These are phyloP conservation scores for Xestia ashworthii DNA, from an alignment of 2,888 invertebrate species.

Conservation along the genomic window DNA sequence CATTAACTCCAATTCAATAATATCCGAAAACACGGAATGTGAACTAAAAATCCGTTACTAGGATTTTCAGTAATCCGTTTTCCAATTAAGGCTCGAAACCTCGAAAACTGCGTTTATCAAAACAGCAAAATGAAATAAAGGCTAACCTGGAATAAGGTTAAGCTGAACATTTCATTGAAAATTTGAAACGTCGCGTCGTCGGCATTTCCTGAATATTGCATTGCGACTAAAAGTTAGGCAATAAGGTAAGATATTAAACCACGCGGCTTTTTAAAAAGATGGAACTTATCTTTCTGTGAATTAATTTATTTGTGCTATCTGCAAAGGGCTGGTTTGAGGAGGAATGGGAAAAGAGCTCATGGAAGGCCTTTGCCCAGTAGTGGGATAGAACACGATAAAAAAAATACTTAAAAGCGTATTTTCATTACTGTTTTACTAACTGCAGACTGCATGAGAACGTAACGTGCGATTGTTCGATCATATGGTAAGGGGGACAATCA, in stretches of 20 bases:
- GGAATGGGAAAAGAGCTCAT: no score
- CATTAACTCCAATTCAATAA: constrained; percentile 4
- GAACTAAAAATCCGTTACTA: constrained; percentile 31
- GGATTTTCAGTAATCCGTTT: constrained; percentile 55
- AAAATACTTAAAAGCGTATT: neutral
- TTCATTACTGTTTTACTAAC: neutral
- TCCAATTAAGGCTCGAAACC: constrained; percentile 50
- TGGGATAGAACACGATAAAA: neutral
- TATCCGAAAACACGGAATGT: neutral
- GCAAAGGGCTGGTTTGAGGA: neutral
- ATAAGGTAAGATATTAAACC: constrained; percentile 40
- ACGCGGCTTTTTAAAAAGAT: neutral
- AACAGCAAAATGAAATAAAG: constrained; percentile 37
- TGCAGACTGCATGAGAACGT: neutral
- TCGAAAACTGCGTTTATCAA: constrained; percentile 35
- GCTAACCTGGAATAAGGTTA: constrained; percentile 3
- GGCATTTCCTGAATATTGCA: constrained; percentile 27
- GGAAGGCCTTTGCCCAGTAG: neutral
- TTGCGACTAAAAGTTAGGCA: constrained; percentile 20
- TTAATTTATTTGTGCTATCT: neutral
- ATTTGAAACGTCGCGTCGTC: constrained; percentile 28
- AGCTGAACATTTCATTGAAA: constrained; percentile 22
- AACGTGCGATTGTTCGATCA: neutral
- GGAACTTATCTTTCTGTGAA: neutral
- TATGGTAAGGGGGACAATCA: neutral